Base-by-base conservation (phyloP, 1,140 invertebrate genomes). In the Apocrypta bakeri region DNA sequence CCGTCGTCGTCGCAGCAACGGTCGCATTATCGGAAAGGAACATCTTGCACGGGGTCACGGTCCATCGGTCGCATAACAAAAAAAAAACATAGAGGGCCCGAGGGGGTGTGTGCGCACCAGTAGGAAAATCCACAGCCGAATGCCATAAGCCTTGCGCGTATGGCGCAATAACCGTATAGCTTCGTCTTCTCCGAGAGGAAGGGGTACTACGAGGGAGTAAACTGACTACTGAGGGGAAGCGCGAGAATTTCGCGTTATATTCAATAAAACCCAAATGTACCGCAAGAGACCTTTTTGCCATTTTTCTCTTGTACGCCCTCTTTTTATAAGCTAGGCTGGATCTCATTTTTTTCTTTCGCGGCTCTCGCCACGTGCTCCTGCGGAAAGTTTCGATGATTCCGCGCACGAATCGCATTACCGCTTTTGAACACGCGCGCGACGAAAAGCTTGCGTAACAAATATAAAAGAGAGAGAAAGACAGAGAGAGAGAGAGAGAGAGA, bases 201-300 rank as follows among this genome's bases (percentile, higher is more conserved):
- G 48, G 56, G 11, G 40, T n/a, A n/a, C n/a, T n/a, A n/a, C n/a
- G n/a, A n/a, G n/a, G n/a, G n/a, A n/a, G n/a, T n/a, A n/a, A 21
- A 1, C 12, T 17, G 48, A n/a, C 48, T 48, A 48, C 1, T 17
- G 21, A 37, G 40, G 72, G 31, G 24, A 37, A 86, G 25, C 66
- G 69, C 48, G 33, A 42, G 86, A 82, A 78, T 78, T 73, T 83
- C 79, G 64, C 75, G 85, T 89, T 89, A 88, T 88, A 88, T 89
- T 89, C 87, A 88, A 89, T 89, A 89, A 89, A 89, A 88, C 80
- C 88, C 85, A 88, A 89, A 89, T 89, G 87, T 89, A 88, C 87
- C 88, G 87, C 85, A 83, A 88, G 87, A 88, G 87, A 87, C 85
- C 82, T 11, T 61, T 69, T 66, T 56, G n/a, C 40, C n/a, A 69